Conservation (phyloP, 2,888 invertebrate genomes). For the Ophonus ardosiacus region DNA sequence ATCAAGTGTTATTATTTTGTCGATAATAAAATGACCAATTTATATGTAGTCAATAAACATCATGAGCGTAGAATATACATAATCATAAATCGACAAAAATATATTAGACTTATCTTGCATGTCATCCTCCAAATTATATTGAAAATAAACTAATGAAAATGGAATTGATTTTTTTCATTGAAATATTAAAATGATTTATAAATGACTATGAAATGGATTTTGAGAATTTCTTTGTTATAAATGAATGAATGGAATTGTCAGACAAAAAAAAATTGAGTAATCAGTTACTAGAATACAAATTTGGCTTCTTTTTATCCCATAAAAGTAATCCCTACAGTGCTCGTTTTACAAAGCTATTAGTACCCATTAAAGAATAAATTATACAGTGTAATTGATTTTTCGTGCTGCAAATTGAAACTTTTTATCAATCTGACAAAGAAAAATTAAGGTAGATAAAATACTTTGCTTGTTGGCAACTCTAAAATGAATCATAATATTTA, state of each 20-base stretch:
- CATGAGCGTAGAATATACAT: background rate
- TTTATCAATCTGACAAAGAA: too few relatives aligned
- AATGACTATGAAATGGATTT: background rate
- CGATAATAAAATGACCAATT: slow-evolving; percentile 19
- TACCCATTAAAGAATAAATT: too few relatives aligned
- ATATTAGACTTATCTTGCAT: background rate
- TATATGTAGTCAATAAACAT: slow-evolving; percentile 21
- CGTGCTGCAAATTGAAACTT: too few relatives aligned
- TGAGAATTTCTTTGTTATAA: background rate
- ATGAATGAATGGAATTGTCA: background rate
- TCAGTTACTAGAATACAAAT: too few relatives aligned
- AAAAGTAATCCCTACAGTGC: too few relatives aligned
- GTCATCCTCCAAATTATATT: slow-evolving; percentile 8
- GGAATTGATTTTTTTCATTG: background rate
- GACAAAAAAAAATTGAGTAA: too few relatives aligned
- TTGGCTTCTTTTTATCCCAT: too few relatives aligned
- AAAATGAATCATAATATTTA: too few relatives aligned
- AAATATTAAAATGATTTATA: background rate
- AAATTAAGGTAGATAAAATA: too few relatives aligned
- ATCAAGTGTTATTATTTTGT: background rate
- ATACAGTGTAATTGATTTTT: too few relatives aligned
- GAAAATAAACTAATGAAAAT: background rate
- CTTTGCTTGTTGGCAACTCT: too few relatives aligned
- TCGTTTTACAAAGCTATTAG: too few relatives aligned
- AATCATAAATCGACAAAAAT: background rate